Percentiles rank a stretch among this genome's conserved stretches.
Conservation (phyloP, 2,888 invertebrate species). For the Xiphydria camelus region DNA sequence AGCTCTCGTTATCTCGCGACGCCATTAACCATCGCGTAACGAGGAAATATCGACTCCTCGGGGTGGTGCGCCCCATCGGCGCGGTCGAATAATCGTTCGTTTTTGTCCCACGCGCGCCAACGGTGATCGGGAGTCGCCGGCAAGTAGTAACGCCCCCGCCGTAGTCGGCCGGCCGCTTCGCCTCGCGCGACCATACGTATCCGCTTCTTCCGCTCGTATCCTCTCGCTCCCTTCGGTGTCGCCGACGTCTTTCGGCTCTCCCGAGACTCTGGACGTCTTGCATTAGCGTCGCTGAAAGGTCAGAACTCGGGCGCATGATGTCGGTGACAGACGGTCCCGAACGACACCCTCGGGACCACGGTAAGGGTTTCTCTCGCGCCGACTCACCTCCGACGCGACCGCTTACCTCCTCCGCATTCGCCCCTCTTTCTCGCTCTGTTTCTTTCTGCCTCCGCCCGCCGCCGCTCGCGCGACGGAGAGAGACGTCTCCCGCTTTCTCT, state of each 20-base stretch:
- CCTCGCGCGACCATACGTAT: slow-evolving; percentile 24
- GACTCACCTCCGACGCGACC: slow-evolving; percentile 3
- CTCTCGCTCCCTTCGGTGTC: too few relatives aligned
- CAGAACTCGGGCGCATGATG: slow-evolving; percentile 41
- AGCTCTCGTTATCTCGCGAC: too few relatives aligned
- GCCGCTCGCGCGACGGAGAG: slow-evolving; percentile 3
- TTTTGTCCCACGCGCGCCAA: too few relatives aligned
- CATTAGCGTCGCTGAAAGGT: slow-evolving; percentile 35
- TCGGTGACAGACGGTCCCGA: slow-evolving; percentile 35
- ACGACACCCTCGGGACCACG: slow-evolving; percentile 32
- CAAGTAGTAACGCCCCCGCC: too few relatives aligned
- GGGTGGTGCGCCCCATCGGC: too few relatives aligned
- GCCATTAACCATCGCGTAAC: too few relatives aligned
- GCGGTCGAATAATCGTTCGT: too few relatives aligned
- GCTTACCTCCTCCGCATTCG: slow-evolving; percentile 1
- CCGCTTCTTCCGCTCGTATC: too few relatives aligned
- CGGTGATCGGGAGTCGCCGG: too few relatives aligned
- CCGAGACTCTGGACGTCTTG: slow-evolving; percentile 29
- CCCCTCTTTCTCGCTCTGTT: slow-evolving; percentile 14
- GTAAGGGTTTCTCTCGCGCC: slow-evolving; percentile 1
- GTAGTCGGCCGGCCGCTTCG: too few relatives aligned
- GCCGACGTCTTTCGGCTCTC: too few relatives aligned
- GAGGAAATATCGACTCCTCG: too few relatives aligned
- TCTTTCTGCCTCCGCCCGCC: slow-evolving; percentile 3
- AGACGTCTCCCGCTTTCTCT: slow-evolving; percentile 12